Percentiles rank a stretch among this genome's conserved stretches.
phyloP scores from a whole-genome alignment of 37 sponge, comb jelly and placozoan species.

The Axinella damicornis region DNA sequence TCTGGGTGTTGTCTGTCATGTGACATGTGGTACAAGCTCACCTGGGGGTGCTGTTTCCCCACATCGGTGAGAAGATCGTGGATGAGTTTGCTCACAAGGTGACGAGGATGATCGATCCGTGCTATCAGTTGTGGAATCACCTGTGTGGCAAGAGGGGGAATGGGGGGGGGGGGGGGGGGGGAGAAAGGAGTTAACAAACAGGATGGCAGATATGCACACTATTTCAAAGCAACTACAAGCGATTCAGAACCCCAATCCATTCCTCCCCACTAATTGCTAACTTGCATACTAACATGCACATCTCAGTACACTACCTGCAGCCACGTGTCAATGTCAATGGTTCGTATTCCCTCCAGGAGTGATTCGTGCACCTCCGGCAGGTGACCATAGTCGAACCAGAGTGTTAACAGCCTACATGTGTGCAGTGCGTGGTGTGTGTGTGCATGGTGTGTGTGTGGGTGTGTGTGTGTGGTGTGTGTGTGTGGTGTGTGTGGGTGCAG shows the following conservation, averaged over 20 bases:
- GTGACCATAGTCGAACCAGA: conserved; percentile 97
- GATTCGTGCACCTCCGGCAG: conserved; percentile 77
- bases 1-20: no score
- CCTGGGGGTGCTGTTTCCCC: conserved; percentile 98
- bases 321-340: conserved; percentile 96
- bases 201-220: no score
- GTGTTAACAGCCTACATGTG: conserved; percentile 80
- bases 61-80: conserved; percentile 93
- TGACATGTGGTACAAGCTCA: not conserved
- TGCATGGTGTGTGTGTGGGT: no score
- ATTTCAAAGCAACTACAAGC: no score
- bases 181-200: no score
- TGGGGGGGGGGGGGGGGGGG: no score
- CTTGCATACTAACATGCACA: not conserved
- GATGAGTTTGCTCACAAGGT: conserved; percentile 86
- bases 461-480: no score
- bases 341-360: conserved; percentile 85
- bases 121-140: conserved; percentile 99
- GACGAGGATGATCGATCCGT: conserved; percentile 92
- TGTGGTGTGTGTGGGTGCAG: no score
- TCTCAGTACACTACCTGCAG: conserved; percentile 66
- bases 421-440: no score
- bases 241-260: not conserved
- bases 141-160: no score
- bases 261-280: not conserved